phyloP scores from a whole-genome alignment of 1,140 invertebrate genomes.

The Leptopilina boulardi region DNA sequence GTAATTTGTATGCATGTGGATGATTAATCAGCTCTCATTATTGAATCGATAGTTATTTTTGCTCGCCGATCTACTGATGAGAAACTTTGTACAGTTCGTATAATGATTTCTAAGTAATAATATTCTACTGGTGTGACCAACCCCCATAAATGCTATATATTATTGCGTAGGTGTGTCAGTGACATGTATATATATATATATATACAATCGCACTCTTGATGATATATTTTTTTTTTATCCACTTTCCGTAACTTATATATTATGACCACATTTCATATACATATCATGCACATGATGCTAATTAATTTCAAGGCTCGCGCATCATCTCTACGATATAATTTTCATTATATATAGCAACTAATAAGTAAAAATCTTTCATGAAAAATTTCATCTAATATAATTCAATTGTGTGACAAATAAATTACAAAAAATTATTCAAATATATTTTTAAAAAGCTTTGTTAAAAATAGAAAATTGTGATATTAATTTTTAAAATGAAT shows the following conservation, averaged over 20 bases:
- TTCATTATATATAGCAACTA: background rate
- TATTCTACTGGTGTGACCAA: conserved; percentile 10
- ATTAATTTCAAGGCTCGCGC: conserved; percentile 15
- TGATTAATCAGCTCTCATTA: conserved; percentile 3
- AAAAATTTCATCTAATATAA: background rate
- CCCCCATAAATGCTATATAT: conserved; percentile 16
- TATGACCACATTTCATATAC: conserved; percentile 9
- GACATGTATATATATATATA: background rate
- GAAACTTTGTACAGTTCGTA: background rate
- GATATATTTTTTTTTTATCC: background rate
- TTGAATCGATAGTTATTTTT: conserved; percentile 13
- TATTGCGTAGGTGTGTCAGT: conserved; percentile 17
- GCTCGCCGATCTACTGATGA: background rate
- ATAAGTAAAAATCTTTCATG: background rate
- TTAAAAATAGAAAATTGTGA: too few species aligned
- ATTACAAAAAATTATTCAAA: too few species aligned
- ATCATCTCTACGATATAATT: background rate
- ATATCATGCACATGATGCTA: conserved; percentile 20
- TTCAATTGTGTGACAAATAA: too few species aligned
- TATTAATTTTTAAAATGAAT: too few species aligned
- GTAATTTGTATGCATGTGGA: background rate
- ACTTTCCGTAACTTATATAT: conserved; percentile 26
- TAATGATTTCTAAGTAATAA: conserved; percentile 4
- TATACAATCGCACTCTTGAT: background rate
- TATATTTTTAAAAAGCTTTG: too few species aligned